These are phyloP conservation scores for Ennomos quercinarius DNA, from an alignment of 2,888 invertebrate genomes.

Conservation along the genomic window DNA sequence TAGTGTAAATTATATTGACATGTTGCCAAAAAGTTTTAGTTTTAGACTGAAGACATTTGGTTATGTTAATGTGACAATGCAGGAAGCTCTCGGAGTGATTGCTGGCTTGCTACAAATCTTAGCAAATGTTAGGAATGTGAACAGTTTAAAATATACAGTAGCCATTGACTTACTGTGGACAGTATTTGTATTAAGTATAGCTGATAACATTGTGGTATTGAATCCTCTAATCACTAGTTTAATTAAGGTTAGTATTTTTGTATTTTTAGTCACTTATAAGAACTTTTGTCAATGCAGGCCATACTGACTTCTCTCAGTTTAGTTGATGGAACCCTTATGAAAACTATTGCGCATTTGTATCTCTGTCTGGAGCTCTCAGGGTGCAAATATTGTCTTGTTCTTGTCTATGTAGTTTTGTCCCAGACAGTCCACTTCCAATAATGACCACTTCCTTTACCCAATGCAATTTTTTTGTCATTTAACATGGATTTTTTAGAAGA, in stretches of 20 bases:
- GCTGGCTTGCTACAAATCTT: slow-evolving; percentile 73
- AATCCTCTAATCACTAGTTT: slow-evolving; percentile 61
- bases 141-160: slow-evolving; percentile 66
- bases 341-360: no score
- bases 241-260: slow-evolving; percentile 67
- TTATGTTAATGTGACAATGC: slow-evolving; percentile 59
- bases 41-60: slow-evolving; percentile 56
- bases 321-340: no score
- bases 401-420: no score
- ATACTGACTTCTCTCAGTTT: background rate
- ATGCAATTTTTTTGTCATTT: no score
- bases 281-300: background rate
- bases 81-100: slow-evolving; percentile 69
- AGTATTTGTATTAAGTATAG: slow-evolving; percentile 64
- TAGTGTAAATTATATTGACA: slow-evolving; percentile 52
- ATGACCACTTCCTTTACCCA: no score
- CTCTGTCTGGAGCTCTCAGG: no score
- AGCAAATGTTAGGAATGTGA: slow-evolving; percentile 71
- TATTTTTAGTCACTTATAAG: slow-evolving; percentile 24
- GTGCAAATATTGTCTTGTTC: background rate
- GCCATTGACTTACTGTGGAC: slow-evolving; percentile 74
- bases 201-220: slow-evolving; percentile 52
- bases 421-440: no score
- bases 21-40: slow-evolving; percentile 58
- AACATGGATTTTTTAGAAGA: no score